Evolutionary conservation across 2,113 vertebrate genomes (phyloP), one percentile per base, ranked within the genome.

Genomic region (Condylura cristata): DNA sequence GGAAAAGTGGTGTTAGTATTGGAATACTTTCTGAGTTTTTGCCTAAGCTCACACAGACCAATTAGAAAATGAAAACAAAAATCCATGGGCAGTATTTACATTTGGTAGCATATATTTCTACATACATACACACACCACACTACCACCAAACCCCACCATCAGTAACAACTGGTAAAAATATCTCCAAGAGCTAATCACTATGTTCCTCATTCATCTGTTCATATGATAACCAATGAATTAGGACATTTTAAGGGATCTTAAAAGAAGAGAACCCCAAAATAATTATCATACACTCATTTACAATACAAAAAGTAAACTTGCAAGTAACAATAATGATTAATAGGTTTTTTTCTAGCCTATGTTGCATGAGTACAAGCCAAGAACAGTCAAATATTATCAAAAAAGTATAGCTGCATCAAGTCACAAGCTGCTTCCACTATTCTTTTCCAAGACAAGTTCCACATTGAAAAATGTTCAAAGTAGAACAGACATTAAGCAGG

Each of bases 211-310:
- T 2, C 14, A 70, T 70, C 34, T 87, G 39, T 30, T 93, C 26
- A 78, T 58, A 1, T 78, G 32, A 71, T 65, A 41, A n/a, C 8
- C 3, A 83, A 17, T 8, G 18, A 74, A 56, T 3, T 3, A 46
- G 2, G 30, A 3, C 17, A 72, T 34, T 0, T n/a, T 20, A 32
- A 5, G 8, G n/a, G 30, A 51, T 2, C 1, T 18, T 24, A 76
- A 48, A 11, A 24, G 8, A 63, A 72, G 28, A 79, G 9, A 51
- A 84, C 34, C 7, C 3, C 34, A 7, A 39, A 28, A 32, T 4
- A 41, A 28, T 9, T 56, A n/a, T n/a, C 34, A 71, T 12, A 3
- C 7, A 81, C 70, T 89, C 34, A 26, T 6, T 63, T 26, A 75
- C 70, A 74, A 1, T 30, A 75, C 8, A 63, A 41, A 5, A 53